Evolutionary conservation across 2,113 vertebrate species (phyloP), one percentile per base, ranked within the genome.

Genomic region (Terrapene triunguis): DNA sequence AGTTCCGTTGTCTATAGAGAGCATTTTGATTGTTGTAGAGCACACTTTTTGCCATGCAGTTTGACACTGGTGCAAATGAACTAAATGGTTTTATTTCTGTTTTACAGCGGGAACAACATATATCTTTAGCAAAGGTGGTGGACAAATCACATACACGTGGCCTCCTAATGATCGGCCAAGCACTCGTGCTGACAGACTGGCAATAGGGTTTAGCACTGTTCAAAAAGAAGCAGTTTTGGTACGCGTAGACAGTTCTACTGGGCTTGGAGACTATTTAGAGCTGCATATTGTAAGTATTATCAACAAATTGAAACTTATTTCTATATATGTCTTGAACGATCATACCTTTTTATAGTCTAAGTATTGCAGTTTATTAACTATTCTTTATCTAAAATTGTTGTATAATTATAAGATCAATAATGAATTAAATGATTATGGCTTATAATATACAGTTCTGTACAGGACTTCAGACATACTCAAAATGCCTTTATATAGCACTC

Each of bases 101-200:
- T 97, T 97, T 95, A 5, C 98, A 99, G 99, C 99, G 97, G 99
- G 99, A 98, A 99, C 99, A 91, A 99, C 99, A 0, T 99, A 99
- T 97, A 99, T 99, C 98, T 99, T 99, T 97, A 99, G 99, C 96
- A 99, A 99, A 98, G 99, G 99, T 89, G 99, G 99, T 97, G 99
- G 99, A 98, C 99, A 99, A 53, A 99, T 99, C 98, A 99, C 99
- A 4, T 99, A 99, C 98, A 99, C 99, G 0, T 99, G 99, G 99
- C 99, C 99, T 81, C 99, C 99, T 19, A 99, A 99, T 62, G 99
- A 99, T 97, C 98, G 99, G 87, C 99, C 99, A 72, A 99, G 99
- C 98, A 99, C 99, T 3, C 98, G 99, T 44, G 99, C 99, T 5
- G 99, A 99, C 98, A 99, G 99, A 95, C 99, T 99, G 97, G 99